A percentile compares a stretch with the other conserved stretches of the same genome.
Conservation (phyloP, 2,888 invertebrate genomes). For the Andrena chrysosceles region DNA sequence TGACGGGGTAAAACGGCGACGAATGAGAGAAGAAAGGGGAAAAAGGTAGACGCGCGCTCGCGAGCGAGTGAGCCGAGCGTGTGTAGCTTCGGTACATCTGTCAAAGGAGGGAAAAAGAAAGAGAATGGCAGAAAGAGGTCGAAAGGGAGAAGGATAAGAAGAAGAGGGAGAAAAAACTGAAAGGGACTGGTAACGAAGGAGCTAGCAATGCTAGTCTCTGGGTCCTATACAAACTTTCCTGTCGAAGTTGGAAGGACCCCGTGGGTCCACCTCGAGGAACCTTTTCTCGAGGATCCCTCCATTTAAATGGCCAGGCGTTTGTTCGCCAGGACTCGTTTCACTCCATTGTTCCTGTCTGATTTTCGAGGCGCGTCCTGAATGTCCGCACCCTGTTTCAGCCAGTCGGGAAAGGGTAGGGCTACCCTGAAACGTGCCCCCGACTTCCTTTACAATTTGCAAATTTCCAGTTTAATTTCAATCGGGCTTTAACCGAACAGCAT, state of each 20-base stretch:
- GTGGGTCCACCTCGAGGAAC: conserved; percentile 68
- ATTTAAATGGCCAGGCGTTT: conserved; percentile 78
- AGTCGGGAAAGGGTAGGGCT: conserved; percentile 46
- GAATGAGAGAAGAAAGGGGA: conserved; percentile 11
- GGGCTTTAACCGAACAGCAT: conserved; percentile 36
- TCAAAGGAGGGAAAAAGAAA: conserved; percentile 40
- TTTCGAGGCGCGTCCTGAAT: conserved; percentile 74
- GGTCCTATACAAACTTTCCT: conserved; percentile 73
- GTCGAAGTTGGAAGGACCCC: conserved; percentile 66
- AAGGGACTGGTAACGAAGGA: conserved; percentile 62
- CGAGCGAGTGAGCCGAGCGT: too few relatives aligned
- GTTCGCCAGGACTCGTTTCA: conserved; percentile 69
- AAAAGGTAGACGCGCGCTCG: conserved; percentile 25
- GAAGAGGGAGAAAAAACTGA: conserved; percentile 38
- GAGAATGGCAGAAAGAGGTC: conserved; percentile 29
- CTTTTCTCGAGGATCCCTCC: conserved; percentile 72
- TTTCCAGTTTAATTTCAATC: conserved; percentile 70
- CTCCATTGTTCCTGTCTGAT: conserved; percentile 80
- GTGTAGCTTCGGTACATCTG: conserved; percentile 73
- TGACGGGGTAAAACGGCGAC: conserved; percentile 30
- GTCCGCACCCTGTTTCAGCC: conserved; percentile 44
- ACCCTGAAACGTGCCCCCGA: conserved; percentile 34
- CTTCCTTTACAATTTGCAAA: conserved; percentile 62
- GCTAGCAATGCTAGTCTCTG: conserved; percentile 55
- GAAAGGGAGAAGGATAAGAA: conserved; percentile 44